Conservation (phyloP, 2,113 vertebrate species). For the Thymallus thymallus region DNA sequence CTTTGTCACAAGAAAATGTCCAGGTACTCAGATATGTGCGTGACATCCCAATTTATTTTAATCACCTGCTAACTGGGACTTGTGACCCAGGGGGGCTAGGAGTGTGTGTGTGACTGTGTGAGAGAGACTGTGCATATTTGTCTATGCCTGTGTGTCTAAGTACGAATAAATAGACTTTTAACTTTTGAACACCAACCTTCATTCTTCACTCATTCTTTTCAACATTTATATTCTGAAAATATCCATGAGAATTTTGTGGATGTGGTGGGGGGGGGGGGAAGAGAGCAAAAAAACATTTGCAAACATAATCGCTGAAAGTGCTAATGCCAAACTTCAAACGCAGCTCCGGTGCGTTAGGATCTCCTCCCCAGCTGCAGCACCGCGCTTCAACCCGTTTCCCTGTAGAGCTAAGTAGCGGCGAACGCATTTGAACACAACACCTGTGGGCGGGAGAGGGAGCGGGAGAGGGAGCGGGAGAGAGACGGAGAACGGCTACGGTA, state of each 20-base stretch:
- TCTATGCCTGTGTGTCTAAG: conserved; percentile 10
- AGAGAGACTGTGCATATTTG: conserved; percentile 11
- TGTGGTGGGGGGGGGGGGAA: conserved; percentile 16
- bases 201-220: not conserved
- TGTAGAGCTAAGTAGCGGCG: conserved; percentile 37
- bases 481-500: not conserved
- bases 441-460: conserved; percentile 49
- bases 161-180: too few relatives aligned
- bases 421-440: conserved; percentile 59
- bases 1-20: not conserved
- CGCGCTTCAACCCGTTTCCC: conserved; percentile 21
- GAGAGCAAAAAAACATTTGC: conserved; percentile 3
- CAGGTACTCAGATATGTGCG: too few relatives aligned
- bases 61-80: conserved; percentile 68
- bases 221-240: conserved; percentile 3
- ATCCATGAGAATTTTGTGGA: conserved; percentile 35
- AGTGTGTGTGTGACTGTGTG: not conserved
- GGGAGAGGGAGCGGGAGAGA: too few relatives aligned
- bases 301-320: conserved; percentile 34
- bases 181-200: conserved; percentile 1
- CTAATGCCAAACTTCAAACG: conserved; percentile 63
- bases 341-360: conserved; percentile 27
- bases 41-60: conserved; percentile 74
- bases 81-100: conserved; percentile 36
- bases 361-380: conserved; percentile 32